These are phyloP conservation scores for Cynopterus sphinx DNA, from an alignment of 2,797 vertebrate genomes.

Conservation along the genomic window DNA sequence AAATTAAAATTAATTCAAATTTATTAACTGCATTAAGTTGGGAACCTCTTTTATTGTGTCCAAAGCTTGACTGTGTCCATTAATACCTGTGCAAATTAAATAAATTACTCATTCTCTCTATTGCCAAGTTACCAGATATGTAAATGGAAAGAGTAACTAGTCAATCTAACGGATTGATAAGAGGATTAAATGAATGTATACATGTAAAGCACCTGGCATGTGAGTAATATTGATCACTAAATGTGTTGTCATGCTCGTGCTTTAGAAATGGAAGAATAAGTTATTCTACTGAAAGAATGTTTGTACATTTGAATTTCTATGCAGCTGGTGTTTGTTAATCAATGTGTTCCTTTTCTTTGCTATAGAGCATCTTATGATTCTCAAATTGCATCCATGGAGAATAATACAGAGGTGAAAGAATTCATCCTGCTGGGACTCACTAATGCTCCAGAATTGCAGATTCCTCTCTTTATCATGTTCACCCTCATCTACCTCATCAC, in stretches of 20 bases:
- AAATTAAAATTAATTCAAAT: not conserved
- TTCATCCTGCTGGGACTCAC: conserved; percentile 72
- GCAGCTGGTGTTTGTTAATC: not conserved
- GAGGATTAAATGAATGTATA: not conserved
- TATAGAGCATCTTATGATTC: not conserved
- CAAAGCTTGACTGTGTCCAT: not conserved
- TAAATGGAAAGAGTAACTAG: not conserved
- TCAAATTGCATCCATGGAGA: not conserved
- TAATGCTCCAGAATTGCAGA: not conserved
- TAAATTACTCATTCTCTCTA: not conserved
- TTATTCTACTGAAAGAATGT: not conserved
- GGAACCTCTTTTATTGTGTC: not conserved
- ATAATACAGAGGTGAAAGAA: conserved; percentile 10
- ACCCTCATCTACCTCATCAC: conserved; percentile 56
- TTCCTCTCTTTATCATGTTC: conserved; percentile 43
- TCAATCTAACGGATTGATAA: not conserved
- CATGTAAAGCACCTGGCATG: not conserved
- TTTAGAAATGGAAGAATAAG: not conserved
- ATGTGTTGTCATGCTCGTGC: not conserved
- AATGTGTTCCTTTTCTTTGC: not conserved
- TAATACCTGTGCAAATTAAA: not conserved
- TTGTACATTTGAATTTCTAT: not conserved
- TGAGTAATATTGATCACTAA: not conserved
- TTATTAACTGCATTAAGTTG: not conserved
- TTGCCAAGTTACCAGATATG: not conserved